Percentiles rank a stretch among this genome's conserved stretches.
Conservation (phyloP, 2,888 invertebrate genomes). For the Pristionchus maxplancki region DNA sequence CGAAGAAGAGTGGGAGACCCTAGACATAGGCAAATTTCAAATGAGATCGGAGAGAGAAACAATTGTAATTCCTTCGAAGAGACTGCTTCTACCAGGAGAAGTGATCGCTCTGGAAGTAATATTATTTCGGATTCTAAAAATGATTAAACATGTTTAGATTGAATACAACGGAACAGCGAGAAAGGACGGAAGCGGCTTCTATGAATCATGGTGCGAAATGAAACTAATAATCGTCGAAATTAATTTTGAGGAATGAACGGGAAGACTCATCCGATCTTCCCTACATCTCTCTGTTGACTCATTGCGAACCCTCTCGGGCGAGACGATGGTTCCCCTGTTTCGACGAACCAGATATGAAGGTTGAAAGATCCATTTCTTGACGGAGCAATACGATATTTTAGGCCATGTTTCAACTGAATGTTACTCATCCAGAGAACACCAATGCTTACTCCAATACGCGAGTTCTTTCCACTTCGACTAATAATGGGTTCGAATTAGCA, state of each 20-base stretch:
- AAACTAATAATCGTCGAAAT: neutral
- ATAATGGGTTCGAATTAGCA: neutral
- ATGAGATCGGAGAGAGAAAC: neutral
- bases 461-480: no score
- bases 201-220: neutral
- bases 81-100: neutral
- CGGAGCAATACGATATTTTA: no score
- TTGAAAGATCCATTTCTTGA: neutral
- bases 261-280: neutral
- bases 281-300: neutral
- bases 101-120: neutral
- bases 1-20: neutral
- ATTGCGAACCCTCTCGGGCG: neutral
- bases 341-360: slow-evolving; percentile 20
- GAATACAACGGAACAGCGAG: neutral
- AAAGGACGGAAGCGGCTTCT: slow-evolving; percentile 4
- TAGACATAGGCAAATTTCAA: neutral
- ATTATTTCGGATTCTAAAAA: neutral
- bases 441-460: neutral
- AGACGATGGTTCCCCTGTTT: slow-evolving; percentile 13
- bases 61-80: neutral
- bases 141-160: neutral
- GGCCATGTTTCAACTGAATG: neutral
- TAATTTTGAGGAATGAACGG: neutral
- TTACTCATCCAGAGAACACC: neutral